Evolutionary conservation across 1,140 invertebrate species (phyloP).

Genomic region (Coelopa frigida): DNA sequence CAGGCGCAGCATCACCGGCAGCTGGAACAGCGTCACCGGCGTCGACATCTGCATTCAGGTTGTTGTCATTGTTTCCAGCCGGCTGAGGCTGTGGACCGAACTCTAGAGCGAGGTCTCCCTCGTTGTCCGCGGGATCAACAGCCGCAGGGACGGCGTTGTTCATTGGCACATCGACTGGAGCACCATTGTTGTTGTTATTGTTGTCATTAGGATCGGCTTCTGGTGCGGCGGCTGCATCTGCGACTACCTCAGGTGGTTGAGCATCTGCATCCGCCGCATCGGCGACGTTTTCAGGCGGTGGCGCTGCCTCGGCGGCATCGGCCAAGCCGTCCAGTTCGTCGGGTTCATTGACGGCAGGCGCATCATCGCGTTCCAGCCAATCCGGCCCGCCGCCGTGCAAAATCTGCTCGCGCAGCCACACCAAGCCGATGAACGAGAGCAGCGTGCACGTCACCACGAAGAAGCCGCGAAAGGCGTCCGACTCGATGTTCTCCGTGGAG

Average conservation of each 20-base stretch:
- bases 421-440: constrained; percentile 91
- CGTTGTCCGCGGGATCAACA: constrained; percentile 23
- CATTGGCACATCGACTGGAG: constrained; percentile 23
- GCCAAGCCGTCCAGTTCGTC: constrained; percentile 5
- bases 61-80: constrained; percentile 19
- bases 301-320: constrained; percentile 30
- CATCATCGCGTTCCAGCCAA: constrained; percentile 75
- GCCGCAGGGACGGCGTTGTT: constrained; percentile 28
- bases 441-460: constrained; percentile 95
- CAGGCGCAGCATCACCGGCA: constrained; percentile 38
- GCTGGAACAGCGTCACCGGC: constrained; percentile 1
- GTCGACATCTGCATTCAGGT: constrained; percentile 3
- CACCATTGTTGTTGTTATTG: constrained; percentile 29
- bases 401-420: constrained; percentile 97
- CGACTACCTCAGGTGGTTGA: constrained; percentile 6
- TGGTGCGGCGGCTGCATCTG: constrained; percentile 1
- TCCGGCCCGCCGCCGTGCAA: constrained; percentile 93
- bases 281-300: background rate
- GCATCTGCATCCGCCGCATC: constrained; percentile 46
- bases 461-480: constrained; percentile 92
- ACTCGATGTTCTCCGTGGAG: constrained; percentile 85
- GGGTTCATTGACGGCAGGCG: constrained; percentile 19
- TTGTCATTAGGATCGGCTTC: constrained; percentile 35
- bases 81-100: constrained; percentile 10
- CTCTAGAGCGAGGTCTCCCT: constrained; percentile 11